Evolutionary conservation across 2,113 vertebrate species (phyloP).

Genomic region (Tyrannus savana): DNA sequence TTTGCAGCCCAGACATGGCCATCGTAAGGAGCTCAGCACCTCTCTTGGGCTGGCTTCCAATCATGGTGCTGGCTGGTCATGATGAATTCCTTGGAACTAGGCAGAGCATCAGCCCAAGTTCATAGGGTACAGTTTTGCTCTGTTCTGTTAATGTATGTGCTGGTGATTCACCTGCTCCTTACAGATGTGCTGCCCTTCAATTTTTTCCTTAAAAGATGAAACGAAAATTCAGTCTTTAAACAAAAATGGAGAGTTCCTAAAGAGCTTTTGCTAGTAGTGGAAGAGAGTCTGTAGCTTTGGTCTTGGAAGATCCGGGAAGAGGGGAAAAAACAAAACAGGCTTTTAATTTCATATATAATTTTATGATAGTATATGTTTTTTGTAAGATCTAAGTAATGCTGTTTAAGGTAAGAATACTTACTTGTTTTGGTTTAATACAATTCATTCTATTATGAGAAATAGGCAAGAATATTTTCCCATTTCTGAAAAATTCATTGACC

Average conservation of each 20-base stretch:
- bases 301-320: not conserved
- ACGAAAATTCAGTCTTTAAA: not conserved
- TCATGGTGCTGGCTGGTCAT: not conserved
- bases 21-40: not conserved
- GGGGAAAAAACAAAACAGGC: not conserved
- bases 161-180: not conserved
- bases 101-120: not conserved
- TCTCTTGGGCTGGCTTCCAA: not conserved
- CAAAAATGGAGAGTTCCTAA: rapidly evolving
- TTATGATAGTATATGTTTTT: not conserved
- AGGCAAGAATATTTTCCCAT: not conserved
- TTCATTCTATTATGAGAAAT: not conserved
- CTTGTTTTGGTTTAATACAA: not conserved
- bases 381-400: not conserved
- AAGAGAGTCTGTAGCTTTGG: not conserved
- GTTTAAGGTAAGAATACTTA: not conserved
- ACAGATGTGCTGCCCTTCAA: not conserved
- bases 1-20: not conserved
- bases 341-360: not conserved
- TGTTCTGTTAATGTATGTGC: not conserved
- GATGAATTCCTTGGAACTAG: not conserved
- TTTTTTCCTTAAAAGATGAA: not conserved
- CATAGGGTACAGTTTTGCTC: not conserved
- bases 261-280: not conserved
- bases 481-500: not conserved